Base-by-base conservation (phyloP, 2,797 vertebrate species). In the Catamblyrhynchus diadema region DNA sequence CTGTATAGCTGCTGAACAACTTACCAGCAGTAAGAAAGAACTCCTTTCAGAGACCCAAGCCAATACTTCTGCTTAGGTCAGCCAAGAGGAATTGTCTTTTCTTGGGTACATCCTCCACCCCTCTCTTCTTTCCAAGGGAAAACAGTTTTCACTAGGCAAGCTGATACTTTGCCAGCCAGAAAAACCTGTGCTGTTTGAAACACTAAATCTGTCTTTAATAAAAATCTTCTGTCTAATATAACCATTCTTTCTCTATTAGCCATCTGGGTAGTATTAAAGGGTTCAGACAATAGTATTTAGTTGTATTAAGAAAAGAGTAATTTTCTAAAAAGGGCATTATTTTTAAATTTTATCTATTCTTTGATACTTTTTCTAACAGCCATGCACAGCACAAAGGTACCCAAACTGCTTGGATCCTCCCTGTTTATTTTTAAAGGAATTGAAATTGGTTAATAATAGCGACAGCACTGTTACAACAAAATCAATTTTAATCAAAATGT, bases 31-130 rank as follows among this genome's bases (percentile, higher is more conserved):
- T 53, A 67, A 90, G 81, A 81, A 78, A 69, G 42, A 77, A 27
- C 37, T 88, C 18, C 30, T 54, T 79, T 93, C 77, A 77, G 67
- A 67, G 15, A 42, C 23, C 33, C n/a, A 81, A 71, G 61, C 65
- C 69, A 95, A 61, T 37, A 47, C 30, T 95, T 85, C 56, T 92
- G 44, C 56, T 72, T 93, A 53, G 85, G 74, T 78, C 90, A 86
- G 85, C 86, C 87, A 85, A 61, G 54, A 84, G 56, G 77, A 95
- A 81, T 88, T 96, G 67, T 94, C 48, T 93, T 95, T 93, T 71
- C 80, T 73, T 64, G 88, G 61, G 61, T 61, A 93, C 85, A 80
- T 85, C 54, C 41, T 85, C 59, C 51, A 82, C 67, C 48, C 7
- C 0, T 78, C 64, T 96, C 86, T 78, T 81, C 81, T 95, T 93